These are phyloP conservation scores for Chloroclysta siterata DNA, from an alignment of 2,888 invertebrate genomes.

Conservation along the genomic window DNA sequence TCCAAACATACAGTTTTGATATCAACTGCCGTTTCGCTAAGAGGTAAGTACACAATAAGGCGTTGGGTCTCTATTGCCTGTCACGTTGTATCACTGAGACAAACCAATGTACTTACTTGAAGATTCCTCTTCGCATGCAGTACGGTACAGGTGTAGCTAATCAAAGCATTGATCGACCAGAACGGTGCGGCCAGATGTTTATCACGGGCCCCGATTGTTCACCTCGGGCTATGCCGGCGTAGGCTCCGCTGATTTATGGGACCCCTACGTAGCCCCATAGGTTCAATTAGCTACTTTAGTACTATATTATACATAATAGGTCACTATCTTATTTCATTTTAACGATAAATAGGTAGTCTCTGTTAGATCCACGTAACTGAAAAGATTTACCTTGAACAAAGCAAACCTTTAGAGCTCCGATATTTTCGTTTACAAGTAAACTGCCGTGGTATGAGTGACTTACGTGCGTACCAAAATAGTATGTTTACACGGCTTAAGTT, in stretches of 20 bases:
- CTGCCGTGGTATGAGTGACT: neutral
- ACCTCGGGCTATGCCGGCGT: constrained; percentile 26
- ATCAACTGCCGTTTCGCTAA: too few species aligned
- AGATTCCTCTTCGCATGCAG: neutral
- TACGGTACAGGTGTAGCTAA: constrained; percentile 13
- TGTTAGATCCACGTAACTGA: too few species aligned
- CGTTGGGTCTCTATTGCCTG: too few species aligned
- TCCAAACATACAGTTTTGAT: too few species aligned
- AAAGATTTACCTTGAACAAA: too few species aligned
- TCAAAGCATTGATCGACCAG: constrained; percentile 28
- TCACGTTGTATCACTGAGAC: too few species aligned
- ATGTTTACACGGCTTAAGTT: constrained; percentile 1
- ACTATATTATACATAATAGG: too few species aligned
- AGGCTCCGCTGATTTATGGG: constrained; percentile 11
- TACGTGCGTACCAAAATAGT: constrained; percentile 1
- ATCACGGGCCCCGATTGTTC: constrained; percentile 47
- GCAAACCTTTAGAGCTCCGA: neutral
- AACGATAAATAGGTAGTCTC: too few species aligned
- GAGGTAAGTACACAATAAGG: too few species aligned
- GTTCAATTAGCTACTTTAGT: too few species aligned
- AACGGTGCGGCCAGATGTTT: constrained; percentile 42
- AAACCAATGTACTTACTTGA: too few species aligned
- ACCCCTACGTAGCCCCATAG: constrained; percentile 7
- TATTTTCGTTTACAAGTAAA: neutral
- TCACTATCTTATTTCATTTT: neutral